Evolutionary conservation across 2,888 invertebrate species (phyloP).

Genomic region (Epiblema foenella): DNA sequence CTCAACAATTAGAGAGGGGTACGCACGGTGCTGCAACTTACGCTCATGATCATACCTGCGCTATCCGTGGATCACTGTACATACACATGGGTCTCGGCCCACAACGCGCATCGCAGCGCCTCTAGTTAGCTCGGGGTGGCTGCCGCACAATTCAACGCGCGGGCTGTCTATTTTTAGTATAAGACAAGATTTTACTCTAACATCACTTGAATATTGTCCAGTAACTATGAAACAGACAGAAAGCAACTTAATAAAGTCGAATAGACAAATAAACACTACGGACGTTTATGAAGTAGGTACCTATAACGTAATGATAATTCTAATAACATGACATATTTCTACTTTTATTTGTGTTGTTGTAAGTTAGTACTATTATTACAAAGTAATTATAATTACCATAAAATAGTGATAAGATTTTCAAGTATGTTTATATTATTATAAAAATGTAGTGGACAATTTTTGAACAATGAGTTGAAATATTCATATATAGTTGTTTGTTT

Average conservation of each 20-base stretch:
- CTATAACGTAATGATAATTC: conserved; percentile 45
- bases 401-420: conserved; percentile 62
- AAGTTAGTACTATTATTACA: conserved; percentile 66
- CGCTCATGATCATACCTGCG: not conserved
- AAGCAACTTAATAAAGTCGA: conserved; percentile 49
- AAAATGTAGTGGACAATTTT: conserved; percentile 58
- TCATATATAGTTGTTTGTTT: conserved; percentile 57
- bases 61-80: not conserved
- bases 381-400: conserved; percentile 66
- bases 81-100: not conserved
- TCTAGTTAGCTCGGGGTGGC: conserved; percentile 7
- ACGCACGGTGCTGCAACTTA: conserved; percentile 6
- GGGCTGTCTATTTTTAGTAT: conserved; percentile 18
- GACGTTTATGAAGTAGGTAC: conserved; percentile 51
- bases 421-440: conserved; percentile 68
- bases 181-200: conserved; percentile 14
- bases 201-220: conserved; percentile 17
- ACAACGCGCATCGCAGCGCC: not conserved
- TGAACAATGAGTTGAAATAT: conserved; percentile 57
- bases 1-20: conserved; percentile 46
- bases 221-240: conserved; percentile 47
- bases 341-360: conserved; percentile 57
- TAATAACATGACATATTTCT: conserved; percentile 49
- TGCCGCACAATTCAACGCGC: conserved; percentile 12
- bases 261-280: conserved; percentile 52